These are phyloP conservation scores for Listronotus bonariensis DNA, from an alignment of 1,140 invertebrate genomes.

Conservation along the genomic window DNA sequence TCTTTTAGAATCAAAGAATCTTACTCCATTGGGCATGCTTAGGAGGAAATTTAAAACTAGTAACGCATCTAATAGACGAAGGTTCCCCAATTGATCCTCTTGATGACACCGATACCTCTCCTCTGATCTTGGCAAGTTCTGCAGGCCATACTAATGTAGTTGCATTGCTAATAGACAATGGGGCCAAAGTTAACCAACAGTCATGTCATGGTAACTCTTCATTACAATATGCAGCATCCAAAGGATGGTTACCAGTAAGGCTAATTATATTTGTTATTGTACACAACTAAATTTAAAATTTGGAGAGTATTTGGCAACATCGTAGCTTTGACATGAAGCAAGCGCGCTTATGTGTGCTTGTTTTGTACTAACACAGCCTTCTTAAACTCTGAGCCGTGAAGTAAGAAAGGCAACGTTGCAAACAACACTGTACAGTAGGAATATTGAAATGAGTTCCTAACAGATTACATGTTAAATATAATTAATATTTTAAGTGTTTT, in stretches of 20 bases:
- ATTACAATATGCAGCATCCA: slow-evolving; percentile 82
- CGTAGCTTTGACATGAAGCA: no score
- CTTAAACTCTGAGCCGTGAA: no score
- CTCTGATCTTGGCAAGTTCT: slow-evolving; percentile 81
- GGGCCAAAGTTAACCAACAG: slow-evolving; percentile 74
- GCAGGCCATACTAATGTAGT: slow-evolving; percentile 75
- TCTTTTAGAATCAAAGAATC: slow-evolving; percentile 63
- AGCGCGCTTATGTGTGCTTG: no score
- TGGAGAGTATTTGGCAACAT: no score
- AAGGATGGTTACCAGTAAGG: slow-evolving; percentile 72
- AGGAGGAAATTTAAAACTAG: slow-evolving; percentile 68
- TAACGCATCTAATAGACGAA: slow-evolving; percentile 65
- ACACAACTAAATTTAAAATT: no score
- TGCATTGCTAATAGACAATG: slow-evolving; percentile 67
- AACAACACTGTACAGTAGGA: no score
- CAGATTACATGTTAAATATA: no score
- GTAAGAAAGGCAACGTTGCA: no score
- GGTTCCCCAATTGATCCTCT: slow-evolving; percentile 63
- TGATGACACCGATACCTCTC: slow-evolving; percentile 79
- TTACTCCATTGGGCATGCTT: slow-evolving; percentile 73
- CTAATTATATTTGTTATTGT: not conserved
- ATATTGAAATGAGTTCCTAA: no score
- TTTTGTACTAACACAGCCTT: no score
- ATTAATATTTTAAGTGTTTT: no score
- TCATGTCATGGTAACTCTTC: slow-evolving; percentile 74